Percentiles rank a stretch among this genome's conserved stretches.
Evolutionary conservation across 2,888 invertebrate genomes (phyloP).

Genomic region (Pseudanteris insignis): DNA sequence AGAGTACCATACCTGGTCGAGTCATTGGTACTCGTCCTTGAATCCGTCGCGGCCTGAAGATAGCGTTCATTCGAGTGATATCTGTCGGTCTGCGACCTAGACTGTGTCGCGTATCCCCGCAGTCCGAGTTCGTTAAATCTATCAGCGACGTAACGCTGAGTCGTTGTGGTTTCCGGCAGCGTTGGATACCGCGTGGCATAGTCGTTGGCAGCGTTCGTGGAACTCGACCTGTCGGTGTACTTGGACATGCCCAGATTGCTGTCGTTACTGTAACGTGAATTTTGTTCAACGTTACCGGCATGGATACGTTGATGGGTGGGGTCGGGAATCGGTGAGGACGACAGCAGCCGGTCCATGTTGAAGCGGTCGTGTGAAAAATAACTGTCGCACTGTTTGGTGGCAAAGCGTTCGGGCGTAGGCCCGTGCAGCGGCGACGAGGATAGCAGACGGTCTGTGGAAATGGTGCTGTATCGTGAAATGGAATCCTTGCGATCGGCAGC

Average conservation of each 20-base stretch:
- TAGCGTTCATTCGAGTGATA: slow-evolving; percentile 55
- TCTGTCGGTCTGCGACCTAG: slow-evolving; percentile 53
- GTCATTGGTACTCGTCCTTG: slow-evolving; percentile 32
- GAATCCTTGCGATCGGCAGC: slow-evolving; percentile 52
- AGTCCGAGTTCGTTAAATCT: slow-evolving; percentile 58
- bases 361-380: slow-evolving; percentile 55
- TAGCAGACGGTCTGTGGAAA: slow-evolving; percentile 57
- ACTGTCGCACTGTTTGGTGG: slow-evolving; percentile 52
- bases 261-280: slow-evolving; percentile 50
- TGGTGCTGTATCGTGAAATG: slow-evolving; percentile 49
- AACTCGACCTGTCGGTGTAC: slow-evolving; percentile 55
- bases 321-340: slow-evolving; percentile 59
- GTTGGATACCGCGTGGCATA: slow-evolving; percentile 50
- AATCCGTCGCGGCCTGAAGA: slow-evolving; percentile 43
- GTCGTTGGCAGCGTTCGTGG: slow-evolving; percentile 55
- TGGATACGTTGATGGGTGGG: slow-evolving; percentile 53
- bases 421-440: slow-evolving; percentile 62
- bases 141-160: slow-evolving; percentile 55
- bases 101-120: slow-evolving; percentile 55
- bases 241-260: slow-evolving; percentile 52
- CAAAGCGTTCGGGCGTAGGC: slow-evolving; percentile 61
- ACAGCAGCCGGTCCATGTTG: slow-evolving; percentile 55
- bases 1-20: slow-evolving; percentile 24
- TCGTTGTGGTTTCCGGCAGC: slow-evolving; percentile 51
- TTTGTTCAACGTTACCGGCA: slow-evolving; percentile 26